These are phyloP conservation scores for Eueremaeus valkanovi DNA, from an alignment of 2,888 invertebrate genomes.

Conservation along the genomic window DNA sequence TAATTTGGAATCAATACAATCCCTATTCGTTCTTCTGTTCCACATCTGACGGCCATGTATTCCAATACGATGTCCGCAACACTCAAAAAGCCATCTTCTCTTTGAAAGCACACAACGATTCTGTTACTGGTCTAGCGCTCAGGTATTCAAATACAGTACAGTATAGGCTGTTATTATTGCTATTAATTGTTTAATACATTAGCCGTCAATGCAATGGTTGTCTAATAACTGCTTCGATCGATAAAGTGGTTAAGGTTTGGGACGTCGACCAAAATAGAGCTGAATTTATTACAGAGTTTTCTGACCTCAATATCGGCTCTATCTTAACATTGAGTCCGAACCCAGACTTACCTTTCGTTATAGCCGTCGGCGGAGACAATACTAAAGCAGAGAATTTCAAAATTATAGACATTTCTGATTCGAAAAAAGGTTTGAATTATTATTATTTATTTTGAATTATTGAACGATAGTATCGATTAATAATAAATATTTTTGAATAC, in stretches of 20 bases:
- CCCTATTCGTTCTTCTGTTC: conserved; percentile 68
- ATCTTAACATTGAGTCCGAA: conserved; percentile 58
- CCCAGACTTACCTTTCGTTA: conserved; percentile 75
- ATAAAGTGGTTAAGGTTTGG: conserved; percentile 81
- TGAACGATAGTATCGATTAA: not conserved
- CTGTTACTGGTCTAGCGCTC: conserved; percentile 65
- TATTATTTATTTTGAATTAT: too few relatives aligned
- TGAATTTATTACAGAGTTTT: conserved; percentile 55
- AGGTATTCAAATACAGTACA: conserved; percentile 13
- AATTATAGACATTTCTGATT: conserved; percentile 60
- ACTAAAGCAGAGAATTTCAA: conserved; percentile 70
- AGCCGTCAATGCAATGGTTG: conserved; percentile 69
- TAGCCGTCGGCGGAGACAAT: conserved; percentile 74
- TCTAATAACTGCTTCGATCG: conserved; percentile 71
- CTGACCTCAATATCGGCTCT: conserved; percentile 48
- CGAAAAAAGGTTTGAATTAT: conserved; percentile 24
- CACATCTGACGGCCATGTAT: conserved; percentile 61
- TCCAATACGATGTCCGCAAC: conserved; percentile 69
- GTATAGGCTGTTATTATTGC: not conserved
- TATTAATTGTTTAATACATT: conserved; percentile 60
- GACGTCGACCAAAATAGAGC: conserved; percentile 58
- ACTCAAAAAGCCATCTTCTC: conserved; percentile 64
- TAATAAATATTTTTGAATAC: not conserved
- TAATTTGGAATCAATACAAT: conserved; percentile 75
- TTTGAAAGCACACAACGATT: conserved; percentile 71